Evolutionary conservation across 2,113 vertebrate species (phyloP).

Genomic region (Mesitornis unicolor): DNA sequence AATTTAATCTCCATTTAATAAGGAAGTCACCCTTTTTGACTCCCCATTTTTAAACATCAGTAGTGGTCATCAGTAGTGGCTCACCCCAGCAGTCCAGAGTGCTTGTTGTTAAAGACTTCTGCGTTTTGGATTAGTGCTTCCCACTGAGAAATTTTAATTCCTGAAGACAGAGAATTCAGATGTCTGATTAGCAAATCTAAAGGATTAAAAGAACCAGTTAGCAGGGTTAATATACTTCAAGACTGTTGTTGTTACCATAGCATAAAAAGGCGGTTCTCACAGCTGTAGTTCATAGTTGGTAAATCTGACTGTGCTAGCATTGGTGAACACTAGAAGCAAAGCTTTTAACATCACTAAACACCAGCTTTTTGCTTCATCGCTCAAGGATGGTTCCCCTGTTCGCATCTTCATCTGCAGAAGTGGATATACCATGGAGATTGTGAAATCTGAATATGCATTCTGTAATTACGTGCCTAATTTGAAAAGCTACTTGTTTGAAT

Average conservation of each 20-base stretch:
- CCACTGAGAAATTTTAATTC: constrained; percentile 1
- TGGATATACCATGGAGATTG: background rate
- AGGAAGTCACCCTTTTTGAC: background rate
- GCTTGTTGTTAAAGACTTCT: constrained; percentile 16
- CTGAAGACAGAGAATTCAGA: background rate
- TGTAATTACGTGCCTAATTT: background rate
- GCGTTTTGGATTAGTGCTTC: constrained; percentile 45
- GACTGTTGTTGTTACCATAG: background rate
- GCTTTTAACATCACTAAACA: background rate
- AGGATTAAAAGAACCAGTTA: background rate
- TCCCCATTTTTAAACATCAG: background rate
- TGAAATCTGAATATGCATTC: background rate
- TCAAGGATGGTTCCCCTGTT: background rate
- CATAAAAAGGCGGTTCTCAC: background rate
- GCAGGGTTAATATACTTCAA: background rate
- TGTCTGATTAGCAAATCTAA: background rate
- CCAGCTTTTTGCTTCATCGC: constrained; percentile 3
- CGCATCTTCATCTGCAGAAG: background rate
- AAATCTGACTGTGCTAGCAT: background rate
- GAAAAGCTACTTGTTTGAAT: background rate
- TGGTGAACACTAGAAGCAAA: background rate
- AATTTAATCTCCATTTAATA: background rate
- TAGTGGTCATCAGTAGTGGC: background rate
- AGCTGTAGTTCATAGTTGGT: background rate
- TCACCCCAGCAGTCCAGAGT: constrained; percentile 65